Evolutionary conservation across 2,888 invertebrate species (phyloP).

Genomic region (Drosophila neonasuta): DNA sequence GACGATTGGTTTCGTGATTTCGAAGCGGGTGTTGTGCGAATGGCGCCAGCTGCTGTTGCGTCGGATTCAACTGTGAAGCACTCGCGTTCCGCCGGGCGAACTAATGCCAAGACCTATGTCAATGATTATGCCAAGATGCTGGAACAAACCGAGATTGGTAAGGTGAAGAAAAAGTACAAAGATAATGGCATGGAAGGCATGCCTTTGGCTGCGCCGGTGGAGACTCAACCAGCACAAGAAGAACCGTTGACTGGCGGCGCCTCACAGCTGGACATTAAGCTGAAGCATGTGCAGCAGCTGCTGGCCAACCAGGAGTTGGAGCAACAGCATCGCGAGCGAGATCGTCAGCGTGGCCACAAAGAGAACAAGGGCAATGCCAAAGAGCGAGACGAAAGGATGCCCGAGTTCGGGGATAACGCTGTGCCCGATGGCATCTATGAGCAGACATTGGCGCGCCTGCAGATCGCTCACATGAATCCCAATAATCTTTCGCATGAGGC

Average conservation of each 20-base stretch:
- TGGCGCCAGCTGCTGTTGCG: background rate
- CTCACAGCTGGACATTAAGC: slow-evolving; percentile 48
- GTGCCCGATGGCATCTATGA: slow-evolving; percentile 61
- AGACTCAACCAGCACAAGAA: background rate
- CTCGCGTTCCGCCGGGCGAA: background rate
- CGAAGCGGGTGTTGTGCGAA: slow-evolving; percentile 18
- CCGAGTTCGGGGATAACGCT: slow-evolving; percentile 8
- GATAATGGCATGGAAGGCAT: slow-evolving; percentile 11
- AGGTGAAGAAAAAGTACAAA: slow-evolving; percentile 57
- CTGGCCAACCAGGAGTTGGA: slow-evolving; percentile 27
- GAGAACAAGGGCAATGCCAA: background rate
- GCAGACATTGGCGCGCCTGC: slow-evolving; percentile 49
- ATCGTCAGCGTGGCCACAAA: background rate
- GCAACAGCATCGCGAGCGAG: background rate
- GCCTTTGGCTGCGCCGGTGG: background rate
- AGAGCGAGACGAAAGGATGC: slow-evolving; percentile 1
- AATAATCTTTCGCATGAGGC: slow-evolving; percentile 81
- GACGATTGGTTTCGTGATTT: slow-evolving; percentile 72
- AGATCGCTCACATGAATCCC: slow-evolving; percentile 26
- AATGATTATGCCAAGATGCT: slow-evolving; percentile 30
- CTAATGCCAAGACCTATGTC: background rate
- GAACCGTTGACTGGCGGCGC: background rate
- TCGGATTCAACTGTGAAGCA: slow-evolving; percentile 19
- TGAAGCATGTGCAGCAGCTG: slow-evolving; percentile 31
- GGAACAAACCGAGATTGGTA: slow-evolving; percentile 57